These are phyloP conservation scores for Heliothis peltigera DNA, from an alignment of 2,888 invertebrate species.

Conservation along the genomic window DNA sequence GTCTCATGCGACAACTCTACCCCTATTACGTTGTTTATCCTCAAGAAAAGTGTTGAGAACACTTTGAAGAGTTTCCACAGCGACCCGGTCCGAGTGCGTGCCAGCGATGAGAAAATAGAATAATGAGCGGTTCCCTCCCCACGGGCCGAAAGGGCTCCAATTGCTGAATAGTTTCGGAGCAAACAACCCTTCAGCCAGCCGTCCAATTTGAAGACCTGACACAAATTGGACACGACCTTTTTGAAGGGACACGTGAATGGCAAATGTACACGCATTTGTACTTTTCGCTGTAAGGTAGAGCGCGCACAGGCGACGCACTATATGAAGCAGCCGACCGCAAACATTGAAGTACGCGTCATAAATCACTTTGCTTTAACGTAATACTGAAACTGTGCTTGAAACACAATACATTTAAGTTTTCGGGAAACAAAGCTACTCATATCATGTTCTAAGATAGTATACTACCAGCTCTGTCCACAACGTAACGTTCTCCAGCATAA, in stretches of 20 bases:
- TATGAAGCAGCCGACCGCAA: background rate
- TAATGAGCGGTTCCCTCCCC: conserved; percentile 58
- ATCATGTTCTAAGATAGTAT: background rate
- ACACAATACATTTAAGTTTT: background rate
- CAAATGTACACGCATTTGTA: conserved; percentile 28
- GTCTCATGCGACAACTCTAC: conserved; percentile 1
- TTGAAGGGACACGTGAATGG: conserved; percentile 51
- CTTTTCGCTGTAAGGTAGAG: conserved; percentile 1
- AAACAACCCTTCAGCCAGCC: conserved; percentile 63
- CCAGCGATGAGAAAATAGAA: conserved; percentile 69
- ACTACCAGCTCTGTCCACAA: background rate
- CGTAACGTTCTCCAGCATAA: background rate
- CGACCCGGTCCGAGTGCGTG: conserved; percentile 45
- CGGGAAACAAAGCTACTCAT: background rate
- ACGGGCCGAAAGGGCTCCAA: conserved; percentile 57
- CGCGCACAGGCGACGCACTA: background rate
- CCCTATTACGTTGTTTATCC: conserved; percentile 50
- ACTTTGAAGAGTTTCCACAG: conserved; percentile 40
- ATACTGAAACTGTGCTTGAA: background rate
- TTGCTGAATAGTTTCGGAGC: conserved; percentile 66
- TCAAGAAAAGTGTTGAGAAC: conserved; percentile 49
- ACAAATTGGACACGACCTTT: conserved; percentile 65
- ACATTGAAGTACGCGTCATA: background rate
- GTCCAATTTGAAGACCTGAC: conserved; percentile 58
- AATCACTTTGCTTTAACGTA: background rate